Evolutionary conservation across 2,797 vertebrate species (phyloP), one percentile per base, ranked within the genome.

Genomic region (Rhadinocentrus ornatus): DNA sequence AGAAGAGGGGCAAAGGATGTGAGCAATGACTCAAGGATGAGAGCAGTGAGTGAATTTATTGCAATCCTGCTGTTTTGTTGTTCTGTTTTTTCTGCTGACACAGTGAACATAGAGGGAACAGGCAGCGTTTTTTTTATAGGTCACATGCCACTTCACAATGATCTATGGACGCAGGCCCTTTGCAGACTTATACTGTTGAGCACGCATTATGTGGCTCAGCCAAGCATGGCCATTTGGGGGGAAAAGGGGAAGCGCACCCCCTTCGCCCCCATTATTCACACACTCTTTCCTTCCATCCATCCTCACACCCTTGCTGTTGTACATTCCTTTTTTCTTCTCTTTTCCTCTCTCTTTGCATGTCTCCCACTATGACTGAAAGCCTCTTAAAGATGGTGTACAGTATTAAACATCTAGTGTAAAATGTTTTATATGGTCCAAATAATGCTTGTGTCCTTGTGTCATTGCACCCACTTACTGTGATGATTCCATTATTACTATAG

Each of bases 81-180:
- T 83, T 86, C 71, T 87, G 80, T 86, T 86, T 88, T 86, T 94
- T 90, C 84, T 94, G 93, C 91, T 93, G 92, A 94, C 92, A 88
- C 85, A 76, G 83, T 80, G 79, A 92, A 92, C 86, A 85, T 77
- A 83, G 69, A 76, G 81, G 78, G 78, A 82, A 82, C 78, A 81
- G 85, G 80, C 81, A 69, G 69, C 29, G 24, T 61, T 58, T 77
- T 88, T 86, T 92, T 90, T 88, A 92, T 92, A 93, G 93, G 94
- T 95, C 93, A 91, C 87, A 94, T 88, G 93, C 91, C 94, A 90
- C 84, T 92, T 91, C 88, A 87, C 87, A 87, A 88, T 94, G 93
- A 95, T 94, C 88, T 93, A 94, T 91, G 82, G 90, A 90, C 73
- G 79, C 82, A 67, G 86, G 80, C 62, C 84, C 80, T 81, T 88